Percentiles rank a stretch among this genome's conserved stretches.
Evolutionary conservation across 2,888 invertebrate genomes (phyloP).

Genomic region (Sicus ferrugineus): DNA sequence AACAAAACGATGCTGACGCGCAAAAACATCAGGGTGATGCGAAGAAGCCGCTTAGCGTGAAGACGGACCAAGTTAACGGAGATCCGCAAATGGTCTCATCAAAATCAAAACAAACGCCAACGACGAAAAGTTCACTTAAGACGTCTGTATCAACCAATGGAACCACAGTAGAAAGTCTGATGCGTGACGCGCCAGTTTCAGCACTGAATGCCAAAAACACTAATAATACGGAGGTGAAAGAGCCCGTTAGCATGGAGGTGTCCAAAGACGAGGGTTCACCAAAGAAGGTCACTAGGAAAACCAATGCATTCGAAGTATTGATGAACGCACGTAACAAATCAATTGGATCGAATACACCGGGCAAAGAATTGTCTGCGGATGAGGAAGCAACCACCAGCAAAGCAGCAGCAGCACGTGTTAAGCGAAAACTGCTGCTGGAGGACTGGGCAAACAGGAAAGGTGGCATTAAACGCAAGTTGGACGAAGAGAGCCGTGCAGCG

Average conservation of each 20-base stretch:
- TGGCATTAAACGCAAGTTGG: conserved; percentile 70
- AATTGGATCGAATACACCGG: conserved; percentile 72
- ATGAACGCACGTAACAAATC: conserved; percentile 74
- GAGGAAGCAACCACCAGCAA: conserved; percentile 41
- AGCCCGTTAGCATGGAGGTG: neutral
- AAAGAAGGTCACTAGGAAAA: conserved; percentile 32
- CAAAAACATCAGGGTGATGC: conserved; percentile 34
- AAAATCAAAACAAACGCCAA: conserved; percentile 3
- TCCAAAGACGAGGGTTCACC: neutral
- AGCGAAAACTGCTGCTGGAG: conserved; percentile 68
- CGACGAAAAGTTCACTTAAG: conserved; percentile 50
- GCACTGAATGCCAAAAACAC: neutral
- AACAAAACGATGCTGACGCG: conserved; percentile 10
- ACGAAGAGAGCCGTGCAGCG: conserved; percentile 69
- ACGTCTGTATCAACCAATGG: conserved; percentile 34
- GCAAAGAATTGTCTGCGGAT: conserved; percentile 60
- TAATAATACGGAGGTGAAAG: neutral
- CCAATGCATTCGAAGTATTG: conserved; percentile 72
- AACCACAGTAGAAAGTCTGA: conserved; percentile 49
- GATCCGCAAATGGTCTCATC: neutral
- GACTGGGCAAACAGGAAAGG: conserved; percentile 74
- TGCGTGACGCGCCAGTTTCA: conserved; percentile 36
- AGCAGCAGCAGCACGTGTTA: conserved; percentile 61
- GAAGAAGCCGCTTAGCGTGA: conserved; percentile 49
- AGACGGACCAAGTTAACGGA: conserved; percentile 43